Evolutionary conservation across 2,888 invertebrate genomes (phyloP), one percentile per base, ranked within the genome.

Genomic region (Ctena decussata): DNA sequence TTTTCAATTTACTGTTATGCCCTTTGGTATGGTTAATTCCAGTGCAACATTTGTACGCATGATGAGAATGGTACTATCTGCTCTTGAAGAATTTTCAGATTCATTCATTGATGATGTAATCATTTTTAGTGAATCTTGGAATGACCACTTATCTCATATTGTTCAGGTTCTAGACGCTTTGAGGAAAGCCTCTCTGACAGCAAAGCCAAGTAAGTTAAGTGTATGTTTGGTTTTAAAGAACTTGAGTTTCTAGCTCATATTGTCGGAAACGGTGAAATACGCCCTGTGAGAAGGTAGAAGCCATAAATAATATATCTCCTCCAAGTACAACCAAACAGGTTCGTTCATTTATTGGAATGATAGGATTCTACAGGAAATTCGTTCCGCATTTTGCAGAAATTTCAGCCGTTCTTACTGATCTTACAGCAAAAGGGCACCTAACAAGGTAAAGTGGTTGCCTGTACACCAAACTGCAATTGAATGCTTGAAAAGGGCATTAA

Each of bases 311-410:
- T 24, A 37, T 78, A 46, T 30, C 57, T 21, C 37, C 41, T 44
- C 79, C 78, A 21, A 53, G 18, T 24, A 82, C 76, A 5, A 79
- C 81, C 37, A 72, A 73, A 30, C 35, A 77, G 24, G 57, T 81
- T 24, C 49, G 78, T 11, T 72, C 80, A 0, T 85, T 85, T 53
- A 35, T 85, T 44, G 87, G 83, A 53, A 27, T 80, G 69, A 72
- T 80, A 37, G 76, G 76, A 18, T 86, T 73, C 46, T 88, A 86
- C 57, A 65, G 78, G 37, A 75, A 80, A 32, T 84, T 78, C 32
- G 82, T 89, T 41, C 74, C 80, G 6, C 77, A 85, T 49, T 84
- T 87, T 57, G 70, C 83, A 37, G 65, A 77, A 27, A 46, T 81
- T n/a, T 72, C 83, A 27, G 79, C 83, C 21, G 76, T 77, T 30